phyloP scores from a whole-genome alignment of 2,113 vertebrate genomes.

The Astatoreochromis straeleni region DNA sequence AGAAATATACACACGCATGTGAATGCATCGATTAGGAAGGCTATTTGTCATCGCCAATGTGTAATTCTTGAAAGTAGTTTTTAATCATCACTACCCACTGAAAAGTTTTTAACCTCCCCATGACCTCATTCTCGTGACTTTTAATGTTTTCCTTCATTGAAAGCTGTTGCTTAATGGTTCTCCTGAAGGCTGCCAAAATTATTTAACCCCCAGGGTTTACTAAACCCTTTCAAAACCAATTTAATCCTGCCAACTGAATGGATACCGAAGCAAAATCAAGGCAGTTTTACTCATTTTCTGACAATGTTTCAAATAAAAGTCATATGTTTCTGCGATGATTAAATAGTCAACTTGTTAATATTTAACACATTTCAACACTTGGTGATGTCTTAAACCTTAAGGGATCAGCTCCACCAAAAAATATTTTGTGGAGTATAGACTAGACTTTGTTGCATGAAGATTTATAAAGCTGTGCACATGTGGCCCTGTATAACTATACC shows the following conservation, averaged over 20 bases:
- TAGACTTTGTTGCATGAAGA: not conserved
- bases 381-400: not conserved
- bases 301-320: not conserved
- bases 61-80: not conserved
- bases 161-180: not conserved
- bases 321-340: not conserved
- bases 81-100: not conserved
- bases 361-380: not conserved
- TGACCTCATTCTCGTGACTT: not conserved
- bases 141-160: not conserved
- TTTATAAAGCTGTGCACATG: not conserved
- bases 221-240: conserved; percentile 23
- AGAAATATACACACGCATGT: not conserved
- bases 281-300: not conserved
- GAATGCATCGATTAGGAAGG: not conserved
- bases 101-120: not conserved
- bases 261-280: not conserved
- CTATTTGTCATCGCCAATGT: not conserved
- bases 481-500: not conserved
- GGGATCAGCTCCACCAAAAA: not conserved
- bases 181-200: not conserved
- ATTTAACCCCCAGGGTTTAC: not conserved
- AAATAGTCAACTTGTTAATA: not conserved
- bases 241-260: not conserved
- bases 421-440: not conserved